Evolutionary conservation across 2,113 vertebrate species (phyloP).

Genomic region (Daboia siamensis): DNA sequence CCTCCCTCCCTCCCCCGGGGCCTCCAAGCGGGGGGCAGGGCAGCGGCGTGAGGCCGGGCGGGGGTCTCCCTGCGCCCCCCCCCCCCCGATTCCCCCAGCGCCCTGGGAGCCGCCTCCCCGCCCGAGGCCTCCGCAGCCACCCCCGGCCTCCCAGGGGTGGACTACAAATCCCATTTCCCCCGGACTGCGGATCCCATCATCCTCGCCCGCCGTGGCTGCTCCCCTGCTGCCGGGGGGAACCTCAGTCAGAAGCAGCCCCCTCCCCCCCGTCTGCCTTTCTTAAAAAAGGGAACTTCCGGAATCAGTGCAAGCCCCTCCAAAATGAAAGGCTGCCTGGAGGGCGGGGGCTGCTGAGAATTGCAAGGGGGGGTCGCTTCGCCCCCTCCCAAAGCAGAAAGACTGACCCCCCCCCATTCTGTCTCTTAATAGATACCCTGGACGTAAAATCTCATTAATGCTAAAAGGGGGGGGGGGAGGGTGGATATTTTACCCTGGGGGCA

Average conservation of each 20-base stretch:
- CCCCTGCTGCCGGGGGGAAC: no score
- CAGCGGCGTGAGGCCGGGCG: neutral
- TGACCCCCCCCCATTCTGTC: neutral
- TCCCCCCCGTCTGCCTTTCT: neutral
- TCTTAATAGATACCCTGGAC: neutral
- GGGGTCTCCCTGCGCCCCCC: neutral
- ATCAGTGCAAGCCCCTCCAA: neutral
- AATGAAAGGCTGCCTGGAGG: neutral
- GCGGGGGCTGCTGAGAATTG: neutral
- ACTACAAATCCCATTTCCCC: neutral
- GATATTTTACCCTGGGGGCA: neutral
- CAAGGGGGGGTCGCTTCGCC: neutral
- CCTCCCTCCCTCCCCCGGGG: neutral
- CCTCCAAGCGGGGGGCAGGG: accelerated
- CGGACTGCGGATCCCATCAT: neutral
- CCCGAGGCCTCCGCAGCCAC: neutral
- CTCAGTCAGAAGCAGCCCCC: no score
- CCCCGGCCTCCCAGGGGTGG: neutral
- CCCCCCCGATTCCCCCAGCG: neutral
- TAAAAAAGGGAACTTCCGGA: neutral
- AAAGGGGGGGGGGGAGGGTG: accelerated
- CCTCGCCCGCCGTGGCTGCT: neutral
- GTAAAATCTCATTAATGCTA: neutral
- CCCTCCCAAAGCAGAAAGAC: neutral
- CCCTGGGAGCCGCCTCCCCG: neutral